phyloP scores from a whole-genome alignment of 2,797 vertebrate species.

The Oryzias sinensis region DNA sequence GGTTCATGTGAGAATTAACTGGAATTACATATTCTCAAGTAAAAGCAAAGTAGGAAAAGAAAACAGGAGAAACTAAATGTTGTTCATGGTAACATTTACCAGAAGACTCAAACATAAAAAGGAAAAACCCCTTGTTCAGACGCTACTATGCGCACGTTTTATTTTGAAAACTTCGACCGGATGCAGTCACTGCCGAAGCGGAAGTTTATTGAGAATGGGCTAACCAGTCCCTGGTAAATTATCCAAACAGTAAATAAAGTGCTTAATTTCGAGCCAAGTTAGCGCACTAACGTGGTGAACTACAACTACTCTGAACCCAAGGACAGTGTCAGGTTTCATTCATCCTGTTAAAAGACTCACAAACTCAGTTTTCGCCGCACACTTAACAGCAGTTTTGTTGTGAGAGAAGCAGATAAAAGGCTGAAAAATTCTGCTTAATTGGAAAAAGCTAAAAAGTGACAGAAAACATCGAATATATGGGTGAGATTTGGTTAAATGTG shows the following conservation, averaged over 20 bases:
- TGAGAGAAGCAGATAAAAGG: constrained; percentile 68
- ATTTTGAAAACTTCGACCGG: constrained; percentile 40
- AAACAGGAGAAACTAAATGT: no score
- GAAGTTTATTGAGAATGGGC: constrained; percentile 13
- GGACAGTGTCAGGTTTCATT: neutral
- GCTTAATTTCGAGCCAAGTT: constrained; percentile 19
- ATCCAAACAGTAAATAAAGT: constrained; percentile 77
- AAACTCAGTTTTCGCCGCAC: neutral
- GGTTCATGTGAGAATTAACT: no score
- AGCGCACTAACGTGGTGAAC: neutral
- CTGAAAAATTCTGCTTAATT: constrained; percentile 60
- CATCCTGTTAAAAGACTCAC: neutral
- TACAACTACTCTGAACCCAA: neutral
- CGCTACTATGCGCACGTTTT: constrained; percentile 3
- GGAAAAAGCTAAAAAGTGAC: constrained; percentile 62
- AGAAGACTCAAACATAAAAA: no score
- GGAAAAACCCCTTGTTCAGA: no score
- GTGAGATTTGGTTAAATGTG: neutral
- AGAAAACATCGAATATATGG: constrained; percentile 46
- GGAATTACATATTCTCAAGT: no score
- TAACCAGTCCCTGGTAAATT: constrained; percentile 65
- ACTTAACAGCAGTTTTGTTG: constrained; percentile 34
- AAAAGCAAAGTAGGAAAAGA: no score
- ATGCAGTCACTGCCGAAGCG: fast-evolving
- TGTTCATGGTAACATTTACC: no score